Evolutionary conservation across 2,113 vertebrate genomes (phyloP), one percentile per base, ranked within the genome.

Genomic region (Tauraco erythrolophus): DNA sequence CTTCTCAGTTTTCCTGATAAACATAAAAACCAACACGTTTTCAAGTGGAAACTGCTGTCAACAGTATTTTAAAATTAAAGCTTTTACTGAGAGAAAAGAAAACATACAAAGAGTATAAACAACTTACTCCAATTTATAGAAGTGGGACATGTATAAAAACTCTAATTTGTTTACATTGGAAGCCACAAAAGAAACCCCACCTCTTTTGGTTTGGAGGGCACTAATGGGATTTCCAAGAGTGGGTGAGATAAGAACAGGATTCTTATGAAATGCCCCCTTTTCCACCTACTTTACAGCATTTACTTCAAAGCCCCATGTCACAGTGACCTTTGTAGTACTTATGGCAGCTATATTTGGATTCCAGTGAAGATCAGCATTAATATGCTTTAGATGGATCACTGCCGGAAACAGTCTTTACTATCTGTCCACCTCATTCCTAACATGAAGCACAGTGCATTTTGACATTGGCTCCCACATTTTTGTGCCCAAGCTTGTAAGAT

Each of bases 281-380:
- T 88, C 84, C 81, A 89, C 77, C 86, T 94, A 84, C 61, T 94
- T 95, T 85, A 76, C 45, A 92, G 81, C 70, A 79, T 85, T 92
- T 85, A 76, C 61, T 92, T 79, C 83, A 88, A 96, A 91, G 87
- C 58, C 46, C 6, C 4, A 88, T 97, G 95, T 97, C 96, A 96
- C 92, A 94, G 66, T 77, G 86, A 97, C 96, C 94, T 96, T 31
- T 91, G 66, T n/a, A 91, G 74, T 61, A 76, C 91, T 94, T 89
- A 80, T 75, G 61, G 84, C 61, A 97, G 84, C 96, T 96, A 94
- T 91, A 96, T 95, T 93, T 93, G 84, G 84, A 89, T 65, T 79
- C 46, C 41, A 96, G 21, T 23, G 51, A 60, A 68, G 83, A 92
- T 51, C 31, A 92, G 72, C 60, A 84, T 61, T 77, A 92, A 94